Base-by-base conservation (phyloP, 2,113 vertebrate genomes). In the Hystrix cristata region DNA sequence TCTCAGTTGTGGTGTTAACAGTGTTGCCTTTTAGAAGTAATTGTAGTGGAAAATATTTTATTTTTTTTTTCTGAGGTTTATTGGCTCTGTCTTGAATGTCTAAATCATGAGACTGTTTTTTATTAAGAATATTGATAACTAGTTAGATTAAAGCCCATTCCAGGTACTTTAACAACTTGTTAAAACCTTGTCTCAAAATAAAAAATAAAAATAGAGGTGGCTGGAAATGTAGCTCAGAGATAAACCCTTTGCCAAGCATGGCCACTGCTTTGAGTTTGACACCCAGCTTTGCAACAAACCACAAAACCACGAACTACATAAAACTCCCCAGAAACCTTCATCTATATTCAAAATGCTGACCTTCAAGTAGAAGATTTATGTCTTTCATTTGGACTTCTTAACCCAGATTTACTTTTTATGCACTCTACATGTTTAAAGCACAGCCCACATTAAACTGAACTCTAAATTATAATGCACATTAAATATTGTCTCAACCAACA, bases 351-450 rank as follows among this genome's bases (percentile, higher is more conserved):
- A 87, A 92, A 78, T 29, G 71, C 25, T 91, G 64, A 82, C 43
- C 14, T 88, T 59, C 43, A 79, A 67, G 23, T 64, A 83, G 10
- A 82, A 96, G 88, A 95, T 19, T 1, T 46, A 62, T 95, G 83
- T 91, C 87, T 27, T 48, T 96, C 91, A 38, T 53, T 85, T 87
- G 43, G 48, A 0, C 19, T 62, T 5, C 46, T 76, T 90, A 94
- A 95, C 13, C 51, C 57, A 97, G 71, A 65, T 53, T 88, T n/a
- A 72, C 96, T 74, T 38, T 96, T 96, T 90, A 59, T 83, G 3
- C 94, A 55, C 65, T 3, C 19, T 55, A 31, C 69, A 85, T 38
- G 1, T 65, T 80, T 84, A 90, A 71, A 89, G 82, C 9, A 90
- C 13, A 96, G 71, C 19, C 0, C 88, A 95, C 23, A 83, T 64